phyloP scores from a whole-genome alignment of 2,888 invertebrate genomes.

The Xylocampa areola region DNA sequence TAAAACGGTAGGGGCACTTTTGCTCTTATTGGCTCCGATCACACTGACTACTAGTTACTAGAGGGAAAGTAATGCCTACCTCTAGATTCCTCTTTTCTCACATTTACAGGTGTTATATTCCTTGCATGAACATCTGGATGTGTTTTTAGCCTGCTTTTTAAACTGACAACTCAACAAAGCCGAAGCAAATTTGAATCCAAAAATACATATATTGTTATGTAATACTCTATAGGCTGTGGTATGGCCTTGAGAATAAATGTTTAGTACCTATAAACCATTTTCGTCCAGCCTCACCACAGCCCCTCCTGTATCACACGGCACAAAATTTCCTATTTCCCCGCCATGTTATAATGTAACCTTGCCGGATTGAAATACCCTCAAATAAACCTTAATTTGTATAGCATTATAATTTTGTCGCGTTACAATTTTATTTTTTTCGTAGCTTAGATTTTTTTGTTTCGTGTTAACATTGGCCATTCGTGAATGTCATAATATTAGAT shows the following conservation, averaged over 20 bases:
- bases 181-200: conserved; percentile 47
- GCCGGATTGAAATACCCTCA: conserved; percentile 53
- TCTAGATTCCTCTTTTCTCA: conserved; percentile 1
- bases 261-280: conserved; percentile 20
- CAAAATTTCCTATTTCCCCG: conserved; percentile 44
- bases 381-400: conserved; percentile 66
- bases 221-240: conserved; percentile 58
- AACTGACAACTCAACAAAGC: conserved; percentile 62
- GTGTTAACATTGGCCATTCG: conserved; percentile 81
- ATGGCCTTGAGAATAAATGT: conserved; percentile 45
- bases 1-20: background rate
- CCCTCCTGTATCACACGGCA: conserved; percentile 47
- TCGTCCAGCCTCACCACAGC: conserved; percentile 46
- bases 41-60: conserved; percentile 6
- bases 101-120: conserved; percentile 1
- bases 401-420: conserved; percentile 71
- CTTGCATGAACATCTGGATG: background rate
- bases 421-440: conserved; percentile 70
- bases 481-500: conserved; percentile 86
- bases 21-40: conserved; percentile 1
- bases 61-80: conserved; percentile 21
- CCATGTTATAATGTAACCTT: conserved; percentile 39
- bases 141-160: too few relatives aligned
- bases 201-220: conserved; percentile 53
- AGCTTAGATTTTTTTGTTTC: conserved; percentile 75